Conservation (phyloP, 2,797 vertebrate genomes). For the Gastrophryne carolinensis region DNA sequence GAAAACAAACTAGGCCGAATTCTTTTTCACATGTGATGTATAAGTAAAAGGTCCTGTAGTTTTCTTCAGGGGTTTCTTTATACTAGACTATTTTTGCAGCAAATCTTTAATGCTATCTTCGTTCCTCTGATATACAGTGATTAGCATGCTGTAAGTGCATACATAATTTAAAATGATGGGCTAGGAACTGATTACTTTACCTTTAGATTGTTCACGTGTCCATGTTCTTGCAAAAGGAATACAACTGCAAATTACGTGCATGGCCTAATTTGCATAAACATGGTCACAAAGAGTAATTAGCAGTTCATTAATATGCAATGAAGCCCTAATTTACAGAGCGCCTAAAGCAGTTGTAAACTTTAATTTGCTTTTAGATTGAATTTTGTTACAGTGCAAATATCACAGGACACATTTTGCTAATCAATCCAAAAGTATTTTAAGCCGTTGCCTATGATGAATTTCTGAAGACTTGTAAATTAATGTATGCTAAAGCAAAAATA, state of each 20-base stretch:
- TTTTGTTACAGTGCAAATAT: slow-evolving; percentile 67
- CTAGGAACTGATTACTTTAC: slow-evolving; percentile 33
- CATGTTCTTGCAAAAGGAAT: slow-evolving; percentile 55
- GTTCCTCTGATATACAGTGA: background rate
- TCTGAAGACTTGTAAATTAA: slow-evolving; percentile 20
- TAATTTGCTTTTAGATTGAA: slow-evolving; percentile 71
- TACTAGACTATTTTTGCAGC: no score
- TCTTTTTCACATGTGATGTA: no score
- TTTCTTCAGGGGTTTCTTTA: no score
- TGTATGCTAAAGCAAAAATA: no score
- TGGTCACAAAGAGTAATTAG: slow-evolving; percentile 68
- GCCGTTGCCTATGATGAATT: slow-evolving; percentile 51
- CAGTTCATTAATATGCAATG: slow-evolving; percentile 71
- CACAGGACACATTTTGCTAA: slow-evolving; percentile 67
- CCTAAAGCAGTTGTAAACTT: slow-evolving; percentile 67
- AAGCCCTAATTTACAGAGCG: slow-evolving; percentile 65
- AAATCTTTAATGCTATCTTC: no score
- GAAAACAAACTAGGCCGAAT: no score
- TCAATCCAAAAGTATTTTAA: slow-evolving; percentile 60
- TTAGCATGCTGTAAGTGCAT: background rate
- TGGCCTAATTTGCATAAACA: slow-evolving; percentile 68
- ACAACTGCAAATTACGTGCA: slow-evolving; percentile 67
- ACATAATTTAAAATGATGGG: background rate
- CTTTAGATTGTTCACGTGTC: slow-evolving; percentile 53
- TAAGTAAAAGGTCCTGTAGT: no score